Conservation (phyloP, 2,888 invertebrate genomes). For the Proisotoma minuta region DNA sequence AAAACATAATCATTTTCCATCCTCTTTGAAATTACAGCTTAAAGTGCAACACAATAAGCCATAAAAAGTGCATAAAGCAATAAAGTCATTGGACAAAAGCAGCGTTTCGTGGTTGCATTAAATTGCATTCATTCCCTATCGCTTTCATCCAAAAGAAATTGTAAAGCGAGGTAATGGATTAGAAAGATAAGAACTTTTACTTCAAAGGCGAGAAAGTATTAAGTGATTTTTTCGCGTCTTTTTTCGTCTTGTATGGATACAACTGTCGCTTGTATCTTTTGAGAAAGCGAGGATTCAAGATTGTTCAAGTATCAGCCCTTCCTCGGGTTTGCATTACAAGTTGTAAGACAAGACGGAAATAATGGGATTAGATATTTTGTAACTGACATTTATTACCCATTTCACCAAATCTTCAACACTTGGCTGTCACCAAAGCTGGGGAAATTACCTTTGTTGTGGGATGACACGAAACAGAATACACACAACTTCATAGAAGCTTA, state of each 20-base stretch:
- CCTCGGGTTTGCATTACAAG: too few relatives aligned
- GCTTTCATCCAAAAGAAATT: too few relatives aligned
- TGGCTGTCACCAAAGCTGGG: neutral
- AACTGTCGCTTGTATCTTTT: too few relatives aligned
- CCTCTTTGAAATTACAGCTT: too few relatives aligned
- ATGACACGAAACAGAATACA: neutral
- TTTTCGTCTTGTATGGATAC: too few relatives aligned
- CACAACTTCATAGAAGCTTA: too few relatives aligned
- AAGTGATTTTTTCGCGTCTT: slow-evolving; percentile 3
- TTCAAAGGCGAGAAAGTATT: too few relatives aligned
- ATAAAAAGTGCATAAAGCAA: too few relatives aligned
- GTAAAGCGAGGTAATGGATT: too few relatives aligned
- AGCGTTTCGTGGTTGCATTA: too few relatives aligned
- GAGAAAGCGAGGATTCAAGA: neutral
- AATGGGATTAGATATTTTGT: slow-evolving; percentile 6
- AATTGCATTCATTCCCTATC: neutral
- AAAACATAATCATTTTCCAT: too few relatives aligned
- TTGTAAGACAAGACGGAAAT: neutral
- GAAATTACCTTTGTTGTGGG: neutral
- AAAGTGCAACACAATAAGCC: neutral
- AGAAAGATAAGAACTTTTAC: slow-evolving; percentile 2
- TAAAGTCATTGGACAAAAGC: too few relatives aligned
- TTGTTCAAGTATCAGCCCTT: neutral
- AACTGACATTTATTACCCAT: slow-evolving; percentile 3
- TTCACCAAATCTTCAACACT: neutral